phyloP scores from a whole-genome alignment of 2,113 vertebrate species.

The Cepphus grylle region DNA sequence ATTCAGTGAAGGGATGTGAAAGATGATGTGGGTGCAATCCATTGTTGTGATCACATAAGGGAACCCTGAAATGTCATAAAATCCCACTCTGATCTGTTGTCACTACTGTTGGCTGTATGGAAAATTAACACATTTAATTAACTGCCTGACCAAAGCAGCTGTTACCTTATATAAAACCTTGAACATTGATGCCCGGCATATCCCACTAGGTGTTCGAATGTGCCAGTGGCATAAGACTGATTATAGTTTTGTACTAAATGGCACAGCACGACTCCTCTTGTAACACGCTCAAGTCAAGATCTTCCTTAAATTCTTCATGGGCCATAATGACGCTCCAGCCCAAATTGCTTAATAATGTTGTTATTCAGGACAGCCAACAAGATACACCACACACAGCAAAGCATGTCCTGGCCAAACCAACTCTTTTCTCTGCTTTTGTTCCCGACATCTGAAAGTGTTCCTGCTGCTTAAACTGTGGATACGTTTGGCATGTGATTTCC shows the following conservation, averaged over 20 bases:
- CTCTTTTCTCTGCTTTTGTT: constrained; percentile 29
- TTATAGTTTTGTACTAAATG: constrained; percentile 64
- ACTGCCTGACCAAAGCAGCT: constrained; percentile 84
- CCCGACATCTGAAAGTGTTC: constrained; percentile 12
- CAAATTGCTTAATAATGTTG: constrained; percentile 66
- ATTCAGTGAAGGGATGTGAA: constrained; percentile 25
- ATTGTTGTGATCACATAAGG: constrained; percentile 61
- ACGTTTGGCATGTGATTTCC: constrained; percentile 26
- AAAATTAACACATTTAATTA: constrained; percentile 86
- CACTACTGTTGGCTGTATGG: constrained; percentile 77
- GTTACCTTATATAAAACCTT: constrained; percentile 83
- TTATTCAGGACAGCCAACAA: constrained; percentile 51
- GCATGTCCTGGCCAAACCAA: constrained; percentile 27
- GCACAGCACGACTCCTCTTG: constrained; percentile 69
- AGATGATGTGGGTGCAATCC: constrained; percentile 56
- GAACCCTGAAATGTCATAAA: constrained; percentile 81
- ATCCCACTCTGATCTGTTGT: constrained; percentile 73
- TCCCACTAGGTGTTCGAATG: constrained; percentile 68
- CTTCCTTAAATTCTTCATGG: constrained; percentile 77
- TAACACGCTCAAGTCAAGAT: constrained; percentile 70
- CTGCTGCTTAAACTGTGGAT: constrained; percentile 23
- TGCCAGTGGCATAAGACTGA: constrained; percentile 78
- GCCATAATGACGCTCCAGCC: constrained; percentile 29
- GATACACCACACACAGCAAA: constrained; percentile 33
- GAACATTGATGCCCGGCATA: constrained; percentile 63